These are phyloP conservation scores for Phortica magna DNA, from an alignment of 2,888 invertebrate species.

Conservation along the genomic window DNA sequence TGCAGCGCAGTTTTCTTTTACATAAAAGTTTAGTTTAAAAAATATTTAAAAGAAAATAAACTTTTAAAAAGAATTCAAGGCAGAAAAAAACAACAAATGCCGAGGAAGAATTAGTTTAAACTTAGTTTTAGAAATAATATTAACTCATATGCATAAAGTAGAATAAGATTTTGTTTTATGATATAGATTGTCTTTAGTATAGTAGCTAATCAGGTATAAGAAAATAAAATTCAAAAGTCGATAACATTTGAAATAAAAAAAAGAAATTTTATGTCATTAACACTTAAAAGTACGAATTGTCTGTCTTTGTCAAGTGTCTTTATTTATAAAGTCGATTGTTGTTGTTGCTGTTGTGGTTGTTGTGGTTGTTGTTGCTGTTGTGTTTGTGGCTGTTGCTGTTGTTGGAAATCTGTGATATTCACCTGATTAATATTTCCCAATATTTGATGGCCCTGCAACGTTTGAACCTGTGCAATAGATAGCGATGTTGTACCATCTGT, in stretches of 20 bases:
- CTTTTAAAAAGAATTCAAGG: not conserved
- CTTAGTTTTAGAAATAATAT: conserved; percentile 24
- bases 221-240: too few species aligned
- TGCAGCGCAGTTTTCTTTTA: conserved; percentile 35
- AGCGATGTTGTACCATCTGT: conserved; percentile 77
- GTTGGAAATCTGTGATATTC: conserved; percentile 77
- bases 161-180: too few species aligned
- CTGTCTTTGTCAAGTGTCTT: not conserved
- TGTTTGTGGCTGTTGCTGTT: conserved; percentile 66
- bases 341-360: conserved; percentile 37
- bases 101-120: not conserved
- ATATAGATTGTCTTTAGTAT: too few species aligned
- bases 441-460: conserved; percentile 78
- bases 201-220: too few species aligned
- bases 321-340: conserved; percentile 6
- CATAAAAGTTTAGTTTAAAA: not conserved
- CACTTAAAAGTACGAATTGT: too few species aligned
- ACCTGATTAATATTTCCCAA: conserved; percentile 78
- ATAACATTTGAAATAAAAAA: too few species aligned
- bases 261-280: too few species aligned
- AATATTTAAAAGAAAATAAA: not conserved
- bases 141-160: too few species aligned
- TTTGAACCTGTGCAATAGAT: conserved; percentile 78
- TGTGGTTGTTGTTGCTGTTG: conserved; percentile 49
- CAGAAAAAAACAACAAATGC: not conserved